Base-by-base conservation (phyloP, 2,888 invertebrate genomes). In the Dugesia japonica region DNA sequence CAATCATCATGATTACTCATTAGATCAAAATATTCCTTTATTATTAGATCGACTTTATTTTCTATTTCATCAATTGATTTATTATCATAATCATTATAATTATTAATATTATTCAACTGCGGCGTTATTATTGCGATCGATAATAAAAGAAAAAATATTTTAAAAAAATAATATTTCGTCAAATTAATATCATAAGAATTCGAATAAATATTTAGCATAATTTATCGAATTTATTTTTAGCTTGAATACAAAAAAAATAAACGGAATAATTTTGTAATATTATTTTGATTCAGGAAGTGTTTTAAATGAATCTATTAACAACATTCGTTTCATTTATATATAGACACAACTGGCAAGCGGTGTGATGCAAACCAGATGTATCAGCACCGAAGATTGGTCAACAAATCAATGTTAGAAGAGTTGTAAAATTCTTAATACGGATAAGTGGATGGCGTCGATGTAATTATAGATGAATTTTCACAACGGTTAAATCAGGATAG, bases 331-430 rank as follows among this genome's bases (percentile, higher is more conserved):
- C 56, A 56, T 4, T n/a, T 56, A 56, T 13, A 56, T 56, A 56
- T 56, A 56, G 56, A n/a, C 56, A 56, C 56, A 56, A 56, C 56
- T 56, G 56, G 9, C 4, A 23, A 56, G 56, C 56, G 56, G 56
- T n/a, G 23, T 56, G 56, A 56, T 56, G 56, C 56, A 56, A 56
- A 56, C 56, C 56, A 56, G n/a, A 56, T 56, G 4, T n/a, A 56
- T n/a, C 56, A n/a, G 56, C 56, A 56, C 56, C 56, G 56, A 56
- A 56, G 56, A 56, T 56, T 56, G 56, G 56, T 56, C 56, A 56
- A 56, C 56, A 56, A 56, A 56, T 56, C 56, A 56, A 56, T 56
- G 56, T 56, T 56, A 23, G n/a, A 56, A 56, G 56, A 56, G 20
- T 56, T 23, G 20, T 56, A 56, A 9, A 56, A 20, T 56, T 56